phyloP scores from a whole-genome alignment of 2,113 vertebrate genomes.

The Heptranchias perlo region DNA sequence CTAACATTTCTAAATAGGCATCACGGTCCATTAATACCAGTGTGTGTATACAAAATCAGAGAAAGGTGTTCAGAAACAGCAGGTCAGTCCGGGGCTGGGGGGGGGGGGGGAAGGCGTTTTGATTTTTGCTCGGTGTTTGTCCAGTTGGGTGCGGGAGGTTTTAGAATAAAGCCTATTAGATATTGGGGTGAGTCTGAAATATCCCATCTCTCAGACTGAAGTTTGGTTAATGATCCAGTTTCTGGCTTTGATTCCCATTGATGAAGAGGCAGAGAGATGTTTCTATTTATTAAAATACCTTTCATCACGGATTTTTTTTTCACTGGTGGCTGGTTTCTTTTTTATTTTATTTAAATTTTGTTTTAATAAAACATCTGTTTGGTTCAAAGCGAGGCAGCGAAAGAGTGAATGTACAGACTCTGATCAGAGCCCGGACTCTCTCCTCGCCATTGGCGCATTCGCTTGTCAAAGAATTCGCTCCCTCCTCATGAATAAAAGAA shows the following conservation, averaged over 20 bases:
- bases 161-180: not conserved
- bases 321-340: not conserved
- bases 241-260: not conserved
- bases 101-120: not conserved
- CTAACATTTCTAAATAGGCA: not conserved
- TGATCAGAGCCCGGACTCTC: conserved; percentile 44
- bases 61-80: not conserved
- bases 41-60: not conserved
- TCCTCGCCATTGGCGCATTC: conserved; percentile 63
- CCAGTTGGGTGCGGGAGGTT: not conserved
- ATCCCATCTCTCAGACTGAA: not conserved
- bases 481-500: conserved; percentile 78
- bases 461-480: conserved; percentile 62
- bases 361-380: conserved; percentile 44
- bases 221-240: not conserved
- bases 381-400: conserved; percentile 44
- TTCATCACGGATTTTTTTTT: not conserved
- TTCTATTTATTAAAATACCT: not conserved
- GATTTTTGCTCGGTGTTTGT: not conserved
- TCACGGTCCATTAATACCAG: not conserved
- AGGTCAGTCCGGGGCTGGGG: not conserved
- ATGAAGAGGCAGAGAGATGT: not conserved
- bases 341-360: not conserved
- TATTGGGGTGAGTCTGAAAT: not conserved
- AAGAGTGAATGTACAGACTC: conserved; percentile 49